Base-by-base conservation (phyloP, 2,888 invertebrate genomes). In the Cheilosia variabilis region DNA sequence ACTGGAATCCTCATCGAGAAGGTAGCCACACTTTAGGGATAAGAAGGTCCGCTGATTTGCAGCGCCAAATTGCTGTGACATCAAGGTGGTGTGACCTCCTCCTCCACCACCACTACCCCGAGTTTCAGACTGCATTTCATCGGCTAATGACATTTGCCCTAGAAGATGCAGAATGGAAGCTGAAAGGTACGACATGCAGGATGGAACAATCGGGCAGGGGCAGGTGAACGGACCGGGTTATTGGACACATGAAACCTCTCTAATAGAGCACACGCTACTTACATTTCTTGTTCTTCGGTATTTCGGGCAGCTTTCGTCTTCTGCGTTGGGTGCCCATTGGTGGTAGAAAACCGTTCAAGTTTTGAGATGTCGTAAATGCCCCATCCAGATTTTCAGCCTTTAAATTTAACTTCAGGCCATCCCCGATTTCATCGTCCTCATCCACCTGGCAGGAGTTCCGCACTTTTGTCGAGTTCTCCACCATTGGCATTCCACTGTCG, bases 271-370 rank as follows among this genome's bases (percentile, higher is more conserved):
- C 55, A 73, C 37, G 2, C 91, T 90, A 89, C 95, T 95, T 92
- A 97, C 97, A 95, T 95, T 96, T 97, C 92, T 96, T 96, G 90
- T 96, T 96, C 92, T 97, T 97, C 5, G 97, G 97, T 89, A 97
- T 97, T 93, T 97, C 97, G 43, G 97, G 97, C 31, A 97, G 93
- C 93, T 96, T 96, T 93, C 97, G 94, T 89, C 98, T 93, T 89
- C 96, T 94, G 87, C 97, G 93, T 90, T 96, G 90, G 90, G 93
- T 71, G 89, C 88, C 69, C 92, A 93, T 79, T 88, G 89, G 91
- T 19, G 90, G 89, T 45, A 90, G 88, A 55, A 91, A 91, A 47
- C 90, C 90, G 81, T 90, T 90, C 1, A 90, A 89, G 58, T 91
- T 91, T 84, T 91, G 91, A 62, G 90, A 89, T 13, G 91, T 90